phyloP scores from a whole-genome alignment of 2,113 vertebrate species.

The Opisthocomus hoazin region DNA sequence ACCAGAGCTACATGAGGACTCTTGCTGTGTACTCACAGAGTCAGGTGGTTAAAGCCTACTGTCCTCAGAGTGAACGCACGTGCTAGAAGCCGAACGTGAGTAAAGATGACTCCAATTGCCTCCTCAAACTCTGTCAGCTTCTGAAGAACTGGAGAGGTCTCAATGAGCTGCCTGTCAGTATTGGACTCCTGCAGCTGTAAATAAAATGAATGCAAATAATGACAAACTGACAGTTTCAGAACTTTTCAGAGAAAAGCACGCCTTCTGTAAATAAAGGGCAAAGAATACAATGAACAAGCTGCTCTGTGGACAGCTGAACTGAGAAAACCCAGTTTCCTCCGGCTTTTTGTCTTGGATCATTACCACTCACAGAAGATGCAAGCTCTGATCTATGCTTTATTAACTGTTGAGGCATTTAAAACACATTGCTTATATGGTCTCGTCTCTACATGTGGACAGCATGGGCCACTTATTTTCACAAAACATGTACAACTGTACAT shows the following conservation, averaged over 20 bases:
- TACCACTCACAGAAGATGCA: not conserved
- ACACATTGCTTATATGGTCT: not conserved
- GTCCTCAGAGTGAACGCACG: conserved; percentile 95
- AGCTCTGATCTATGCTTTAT: not conserved
- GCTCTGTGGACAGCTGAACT: not conserved
- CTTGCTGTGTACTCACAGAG: conserved; percentile 83
- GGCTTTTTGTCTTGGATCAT: not conserved
- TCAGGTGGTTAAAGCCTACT: conserved; percentile 98
- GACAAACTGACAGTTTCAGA: not conserved
- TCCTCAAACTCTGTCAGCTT: conserved; percentile 94
- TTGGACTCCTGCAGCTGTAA: conserved; percentile 92
- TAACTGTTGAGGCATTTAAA: not conserved
- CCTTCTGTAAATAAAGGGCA: not conserved
- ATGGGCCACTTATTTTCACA: not conserved
- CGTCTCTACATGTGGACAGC: not conserved
- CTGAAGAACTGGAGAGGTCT: conserved; percentile 96
- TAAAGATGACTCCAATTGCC: conserved; percentile 91
- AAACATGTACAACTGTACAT: not conserved
- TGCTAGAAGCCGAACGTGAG: conserved; percentile 91
- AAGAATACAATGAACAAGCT: not conserved
- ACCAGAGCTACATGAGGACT: not conserved
- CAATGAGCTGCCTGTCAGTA: conserved; percentile 93
- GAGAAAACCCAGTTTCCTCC: not conserved
- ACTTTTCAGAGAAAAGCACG: not conserved
- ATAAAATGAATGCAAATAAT: conserved; percentile 3